These are phyloP conservation scores for Cinclus cinclus DNA, from an alignment of 2,113 vertebrate genomes.

Conservation along the genomic window DNA sequence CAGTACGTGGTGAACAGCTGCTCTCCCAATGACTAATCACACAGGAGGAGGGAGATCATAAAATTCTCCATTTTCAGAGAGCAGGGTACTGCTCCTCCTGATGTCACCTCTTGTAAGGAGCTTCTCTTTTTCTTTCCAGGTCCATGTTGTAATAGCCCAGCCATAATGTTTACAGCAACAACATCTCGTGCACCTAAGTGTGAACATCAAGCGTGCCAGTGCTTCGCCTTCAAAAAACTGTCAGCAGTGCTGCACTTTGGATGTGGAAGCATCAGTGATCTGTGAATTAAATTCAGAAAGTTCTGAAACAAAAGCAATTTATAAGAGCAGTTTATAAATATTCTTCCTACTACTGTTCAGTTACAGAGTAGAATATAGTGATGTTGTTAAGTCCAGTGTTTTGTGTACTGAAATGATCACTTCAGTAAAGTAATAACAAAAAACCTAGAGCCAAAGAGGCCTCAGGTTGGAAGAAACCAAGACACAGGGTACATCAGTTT, in stretches of 20 bases:
- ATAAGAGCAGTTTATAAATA: background rate
- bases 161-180: background rate
- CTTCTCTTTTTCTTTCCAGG: background rate
- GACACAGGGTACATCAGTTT: background rate
- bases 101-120: background rate
- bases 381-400: background rate
- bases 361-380: background rate
- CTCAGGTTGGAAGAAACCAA: background rate
- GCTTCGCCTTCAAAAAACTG: background rate
- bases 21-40: slow-evolving; percentile 38
- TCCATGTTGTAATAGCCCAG: background rate
- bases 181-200: background rate
- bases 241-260: background rate
- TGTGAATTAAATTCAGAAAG: background rate
- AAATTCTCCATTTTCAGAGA: slow-evolving; percentile 12
- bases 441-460: background rate
- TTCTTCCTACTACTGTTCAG: background rate
- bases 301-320: background rate
- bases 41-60: background rate
- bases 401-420: background rate
- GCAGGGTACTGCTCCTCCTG: background rate
- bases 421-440: background rate
- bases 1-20: background rate
- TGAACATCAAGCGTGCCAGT: background rate
- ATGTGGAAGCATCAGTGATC: background rate